These are phyloP conservation scores for Poecilus cupreus DNA, from an alignment of 2,888 invertebrate genomes.

Conservation along the genomic window DNA sequence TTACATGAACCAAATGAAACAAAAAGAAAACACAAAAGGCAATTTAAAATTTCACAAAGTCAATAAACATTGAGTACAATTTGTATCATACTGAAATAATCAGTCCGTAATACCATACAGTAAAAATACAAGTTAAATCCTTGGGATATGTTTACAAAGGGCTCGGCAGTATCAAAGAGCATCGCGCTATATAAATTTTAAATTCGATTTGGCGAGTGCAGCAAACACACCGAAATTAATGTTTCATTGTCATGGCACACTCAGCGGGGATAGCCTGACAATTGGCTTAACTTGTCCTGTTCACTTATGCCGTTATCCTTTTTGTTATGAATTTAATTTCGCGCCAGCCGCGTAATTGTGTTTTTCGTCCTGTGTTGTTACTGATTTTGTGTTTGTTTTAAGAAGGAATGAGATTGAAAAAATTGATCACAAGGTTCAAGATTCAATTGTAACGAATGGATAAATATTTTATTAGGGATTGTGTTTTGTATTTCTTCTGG, in stretches of 20 bases:
- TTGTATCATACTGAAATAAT: neutral
- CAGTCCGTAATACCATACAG: neutral
- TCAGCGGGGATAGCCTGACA: conserved; percentile 60
- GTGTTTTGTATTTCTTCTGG: neutral
- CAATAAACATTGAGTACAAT: neutral
- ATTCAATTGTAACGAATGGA: neutral
- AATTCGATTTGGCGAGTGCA: conserved; percentile 70
- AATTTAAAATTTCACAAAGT: conserved; percentile 13
- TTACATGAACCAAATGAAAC: too few relatives aligned
- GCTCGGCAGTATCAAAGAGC: conserved; percentile 68
- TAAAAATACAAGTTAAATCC: conserved; percentile 27
- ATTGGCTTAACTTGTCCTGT: conserved; percentile 58
- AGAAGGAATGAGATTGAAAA: neutral
- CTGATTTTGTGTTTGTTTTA: conserved; percentile 26
- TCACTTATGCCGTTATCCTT: conserved; percentile 45
- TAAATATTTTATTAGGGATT: neutral
- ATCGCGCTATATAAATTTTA: conserved; percentile 70
- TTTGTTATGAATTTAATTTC: conserved; percentile 55
- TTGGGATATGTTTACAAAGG: conserved; percentile 39
- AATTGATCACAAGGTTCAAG: neutral
- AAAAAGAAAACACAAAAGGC: neutral
- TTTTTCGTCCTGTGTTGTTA: conserved; percentile 31
- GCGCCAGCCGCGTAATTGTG: neutral
- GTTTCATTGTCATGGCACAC: conserved; percentile 68
- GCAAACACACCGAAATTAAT: conserved; percentile 70